Base-by-base conservation (phyloP, 2,888 invertebrate species). In the Mantis religiosa region DNA sequence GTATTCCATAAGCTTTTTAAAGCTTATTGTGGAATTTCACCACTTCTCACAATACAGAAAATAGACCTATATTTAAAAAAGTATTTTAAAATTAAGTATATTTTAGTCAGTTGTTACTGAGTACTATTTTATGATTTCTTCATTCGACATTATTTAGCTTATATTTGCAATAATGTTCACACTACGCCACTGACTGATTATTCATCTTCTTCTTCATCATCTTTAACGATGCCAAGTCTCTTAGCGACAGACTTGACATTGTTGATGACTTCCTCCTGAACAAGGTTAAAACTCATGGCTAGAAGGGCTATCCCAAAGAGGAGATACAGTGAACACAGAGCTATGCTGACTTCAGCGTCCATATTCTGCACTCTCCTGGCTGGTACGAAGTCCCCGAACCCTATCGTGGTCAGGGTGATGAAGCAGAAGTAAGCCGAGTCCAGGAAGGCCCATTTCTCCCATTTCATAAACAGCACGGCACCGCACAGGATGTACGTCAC, bases 201-300 rank as follows among this genome's bases (percentile, higher is more conserved):
- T 15, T 94, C 94, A 83, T 95, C 95, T 83, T 95, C 95, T 81
- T 94, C 94, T 84, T 94, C 94, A 30, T 95, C 95, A 90, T 97
- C 96, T 92, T 98, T 98, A 91, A 98, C 96, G 92, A 98, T 98
- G 84, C 98, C 98, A 89, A 98, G 94, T 89, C 96, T 95, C 91
- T 96, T 97, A 30, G 98, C 98, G 14, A 98, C 96, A 90, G 96
- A 95, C 91, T 98, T 97, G 8, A 98, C 98, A 92, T 97, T 97
- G 90, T 96, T 97, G 90, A 98, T 97, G 15, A 98, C 98, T 93
- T 98, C 98, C 92, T 98, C 98, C 93, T 98, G 98, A 84, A 99
- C 98, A 92, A 99, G 94, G 94, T 99, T 99, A 93, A 99, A 99
- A 92, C 98, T 98, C 99, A 99, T 99, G 47, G 98, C 98, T 91